Percentiles rank a stretch among this genome's conserved stretches.
These are phyloP conservation scores for Cremastobaeus sp. DNA, from an alignment of 2,888 invertebrate species.

Conservation along the genomic window DNA sequence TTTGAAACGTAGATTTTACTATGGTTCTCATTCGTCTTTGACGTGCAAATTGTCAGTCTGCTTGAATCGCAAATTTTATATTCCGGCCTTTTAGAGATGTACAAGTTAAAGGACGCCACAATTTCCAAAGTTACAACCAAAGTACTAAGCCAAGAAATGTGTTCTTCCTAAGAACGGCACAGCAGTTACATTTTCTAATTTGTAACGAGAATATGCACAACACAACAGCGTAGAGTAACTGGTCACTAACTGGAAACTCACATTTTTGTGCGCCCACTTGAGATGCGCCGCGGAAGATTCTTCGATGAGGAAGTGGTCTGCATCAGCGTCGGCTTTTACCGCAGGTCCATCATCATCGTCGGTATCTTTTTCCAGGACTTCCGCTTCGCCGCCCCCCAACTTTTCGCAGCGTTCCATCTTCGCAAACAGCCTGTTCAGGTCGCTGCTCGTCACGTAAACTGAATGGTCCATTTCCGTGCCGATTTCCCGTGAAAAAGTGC, in stretches of 20 bases:
- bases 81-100: conserved; percentile 18
- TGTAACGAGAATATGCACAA: not conserved
- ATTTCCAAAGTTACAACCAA: not conserved
- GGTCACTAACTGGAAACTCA: conserved; percentile 68
- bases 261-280: conserved; percentile 74
- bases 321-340: conserved; percentile 60
- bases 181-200: not conserved
- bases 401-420: conserved; percentile 69
- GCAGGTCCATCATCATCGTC: conserved; percentile 52
- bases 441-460: conserved; percentile 64
- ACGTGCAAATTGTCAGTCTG: conserved; percentile 45
- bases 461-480: conserved; percentile 64
- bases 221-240: not conserved
- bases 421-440: conserved; percentile 69
- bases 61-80: conserved; percentile 51
- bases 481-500: conserved; percentile 13
- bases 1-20: conserved; percentile 19
- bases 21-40: conserved; percentile 37
- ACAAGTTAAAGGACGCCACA: not conserved
- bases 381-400: conserved; percentile 59
- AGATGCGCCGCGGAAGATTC: conserved; percentile 72
- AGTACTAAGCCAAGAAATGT: not conserved
- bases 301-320: conserved; percentile 70
- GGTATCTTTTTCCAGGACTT: conserved; percentile 58
- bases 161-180: too few relatives aligned